Evolutionary conservation across 2,113 vertebrate genomes (phyloP), one percentile per base, ranked within the genome.

Genomic region (Oryzias curvinotus): DNA sequence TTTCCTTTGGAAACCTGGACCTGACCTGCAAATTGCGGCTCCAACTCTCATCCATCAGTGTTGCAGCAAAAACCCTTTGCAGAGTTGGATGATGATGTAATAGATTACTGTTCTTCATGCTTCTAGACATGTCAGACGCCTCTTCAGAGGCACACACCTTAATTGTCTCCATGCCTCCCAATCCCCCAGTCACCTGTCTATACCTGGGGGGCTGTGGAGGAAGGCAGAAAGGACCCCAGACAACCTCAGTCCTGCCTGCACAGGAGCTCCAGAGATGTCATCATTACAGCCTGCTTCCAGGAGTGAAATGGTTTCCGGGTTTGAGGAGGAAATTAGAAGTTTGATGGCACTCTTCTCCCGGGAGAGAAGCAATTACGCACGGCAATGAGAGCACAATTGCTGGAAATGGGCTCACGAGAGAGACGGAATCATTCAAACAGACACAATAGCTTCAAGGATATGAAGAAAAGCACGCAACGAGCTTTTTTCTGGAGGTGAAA

Each of bases 281-380:
- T 85, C 82, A 78, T 82, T 80, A 84, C 63, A 45, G 26, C 21
- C 69, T 65, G 62, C 63, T 73, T 83, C 77, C 77, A 80, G 44
- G 30, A 52, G 74, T 41, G 71, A 77, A 85, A 86, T 78, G 63
- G 70, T 79, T 81, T 85, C 78, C 73, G 80, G 83, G 78, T 84
- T 75, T 50, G 68, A 67, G 71, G 77, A 83, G 78, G 77, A 85
- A 85, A 86, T 87, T 74, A 76, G 82, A 86, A 86, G 86, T 88
- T 90, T 85, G 86, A 85, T 78, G 75, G 64, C 77, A 78, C 81
- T 75, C 84, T 80, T 36, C 76, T 83, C 82, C 71, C 68, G 75
- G 80, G 82, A 80, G 83, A 73, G 72, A 79, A 77, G 83, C 86
- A 86, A 88, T 86, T 85, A 87, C 77, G 52, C 78, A 42, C 79